These are phyloP conservation scores for Aricia artaxerxes DNA, from an alignment of 2,888 invertebrate species.

Conservation along the genomic window DNA sequence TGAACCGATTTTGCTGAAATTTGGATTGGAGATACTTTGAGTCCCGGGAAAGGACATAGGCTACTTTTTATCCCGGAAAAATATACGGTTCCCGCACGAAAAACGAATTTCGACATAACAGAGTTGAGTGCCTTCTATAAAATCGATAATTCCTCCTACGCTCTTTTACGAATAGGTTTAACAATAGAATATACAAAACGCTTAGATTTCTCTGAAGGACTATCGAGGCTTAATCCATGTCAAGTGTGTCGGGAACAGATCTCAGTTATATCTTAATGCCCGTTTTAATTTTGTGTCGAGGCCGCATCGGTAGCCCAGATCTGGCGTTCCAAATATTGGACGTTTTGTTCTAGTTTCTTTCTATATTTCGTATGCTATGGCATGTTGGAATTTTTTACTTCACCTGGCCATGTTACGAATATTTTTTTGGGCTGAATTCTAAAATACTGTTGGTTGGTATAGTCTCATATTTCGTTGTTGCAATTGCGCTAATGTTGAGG, in stretches of 20 bases:
- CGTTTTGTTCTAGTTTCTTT: constrained; percentile 7
- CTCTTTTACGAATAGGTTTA: not conserved
- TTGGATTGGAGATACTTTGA: too few species aligned
- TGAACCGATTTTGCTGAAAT: too few species aligned
- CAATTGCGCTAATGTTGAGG: not conserved
- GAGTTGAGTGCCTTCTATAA: not conserved
- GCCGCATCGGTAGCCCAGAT: constrained; percentile 17
- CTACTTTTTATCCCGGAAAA: too few species aligned
- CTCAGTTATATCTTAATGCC: constrained; percentile 14
- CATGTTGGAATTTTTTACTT: constrained; percentile 4
- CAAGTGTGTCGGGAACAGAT: constrained; percentile 8
- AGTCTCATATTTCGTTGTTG: not conserved
- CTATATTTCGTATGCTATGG: not conserved
- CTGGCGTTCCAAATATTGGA: constrained; percentile 17
- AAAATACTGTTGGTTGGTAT: not conserved
- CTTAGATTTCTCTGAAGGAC: not conserved
- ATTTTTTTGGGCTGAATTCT: not conserved
- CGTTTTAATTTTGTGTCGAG: constrained; percentile 18
- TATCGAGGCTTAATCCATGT: constrained; percentile 14
- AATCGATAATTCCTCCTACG: not conserved
- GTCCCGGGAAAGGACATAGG: too few species aligned
- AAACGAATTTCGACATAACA: too few species aligned
- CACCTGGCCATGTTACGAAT: not conserved
- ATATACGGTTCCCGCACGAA: too few species aligned
- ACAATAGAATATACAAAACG: not conserved